These are phyloP conservation scores for Ploceus nigricollis DNA, from an alignment of 2,113 vertebrate species.

Conservation along the genomic window DNA sequence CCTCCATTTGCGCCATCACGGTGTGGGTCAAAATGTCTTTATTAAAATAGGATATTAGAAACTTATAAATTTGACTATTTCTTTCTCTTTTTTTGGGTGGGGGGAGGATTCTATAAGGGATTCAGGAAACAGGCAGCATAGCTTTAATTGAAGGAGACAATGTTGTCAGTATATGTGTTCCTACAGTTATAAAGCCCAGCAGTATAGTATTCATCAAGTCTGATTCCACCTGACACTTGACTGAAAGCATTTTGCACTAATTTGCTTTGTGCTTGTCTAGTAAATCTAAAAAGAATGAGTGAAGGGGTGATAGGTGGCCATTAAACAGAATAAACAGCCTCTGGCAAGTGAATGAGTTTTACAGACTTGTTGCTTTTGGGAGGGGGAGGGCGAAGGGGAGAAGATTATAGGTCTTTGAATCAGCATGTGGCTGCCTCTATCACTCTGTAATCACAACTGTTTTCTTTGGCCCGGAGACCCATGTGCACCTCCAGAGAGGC, in stretches of 20 bases:
- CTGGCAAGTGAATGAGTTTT: constrained; percentile 61
- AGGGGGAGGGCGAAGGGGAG: constrained; percentile 18
- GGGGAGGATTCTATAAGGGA: not conserved
- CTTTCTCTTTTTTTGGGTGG: not conserved
- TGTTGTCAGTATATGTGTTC: constrained; percentile 40
- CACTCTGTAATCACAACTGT: constrained; percentile 68
- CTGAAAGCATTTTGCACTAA: constrained; percentile 75
- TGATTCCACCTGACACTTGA: constrained; percentile 74
- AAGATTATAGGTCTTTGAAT: constrained; percentile 60
- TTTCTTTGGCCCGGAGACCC: constrained; percentile 65
- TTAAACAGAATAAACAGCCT: constrained; percentile 77
- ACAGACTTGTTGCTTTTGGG: constrained; percentile 64
- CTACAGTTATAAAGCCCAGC: constrained; percentile 45
- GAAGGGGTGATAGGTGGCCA: constrained; percentile 71
- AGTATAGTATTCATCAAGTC: constrained; percentile 49
- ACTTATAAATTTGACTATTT: not conserved
- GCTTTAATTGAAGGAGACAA: constrained; percentile 60
- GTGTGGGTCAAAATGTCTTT: not conserved
- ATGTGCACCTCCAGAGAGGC: constrained; percentile 56
- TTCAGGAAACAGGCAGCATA: not conserved
- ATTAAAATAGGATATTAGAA: constrained; percentile 20
- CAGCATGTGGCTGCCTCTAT: constrained; percentile 65
- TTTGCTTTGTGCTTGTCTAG: constrained; percentile 73
- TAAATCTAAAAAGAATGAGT: constrained; percentile 72
- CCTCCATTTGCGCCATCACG: not conserved